Evolutionary conservation across 2,888 invertebrate genomes (phyloP).

Genomic region (Calliphora vomitoria): DNA sequence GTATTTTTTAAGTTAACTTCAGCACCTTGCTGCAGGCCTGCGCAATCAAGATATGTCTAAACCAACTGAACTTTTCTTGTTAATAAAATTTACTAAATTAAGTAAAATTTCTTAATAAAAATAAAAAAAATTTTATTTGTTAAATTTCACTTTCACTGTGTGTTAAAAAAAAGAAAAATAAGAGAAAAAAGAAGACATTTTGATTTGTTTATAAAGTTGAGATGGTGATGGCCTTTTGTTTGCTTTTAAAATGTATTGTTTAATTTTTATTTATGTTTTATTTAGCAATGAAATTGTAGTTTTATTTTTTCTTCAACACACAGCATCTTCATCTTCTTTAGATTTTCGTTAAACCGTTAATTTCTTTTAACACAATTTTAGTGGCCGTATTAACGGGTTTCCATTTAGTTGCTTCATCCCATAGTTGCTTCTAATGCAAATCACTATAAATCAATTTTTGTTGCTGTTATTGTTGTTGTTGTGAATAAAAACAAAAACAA

Average conservation of each 20-base stretch:
- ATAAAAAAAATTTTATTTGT: conserved; percentile 7
- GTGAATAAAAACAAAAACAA: neutral
- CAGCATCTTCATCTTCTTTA: neutral
- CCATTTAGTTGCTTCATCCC: conserved; percentile 32
- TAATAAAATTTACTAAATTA: conserved; percentile 13
- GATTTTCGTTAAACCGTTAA: conserved; percentile 62
- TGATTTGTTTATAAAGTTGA: conserved; percentile 42
- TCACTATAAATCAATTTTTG: conserved; percentile 56
- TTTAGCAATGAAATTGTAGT: conserved; percentile 27
- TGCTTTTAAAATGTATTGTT: neutral
- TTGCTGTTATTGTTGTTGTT: conserved; percentile 25
- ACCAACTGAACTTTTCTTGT: conserved; percentile 62
- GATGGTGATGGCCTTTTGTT: conserved; percentile 28
- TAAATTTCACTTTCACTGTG: conserved; percentile 68
- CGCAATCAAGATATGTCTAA: conserved; percentile 30
- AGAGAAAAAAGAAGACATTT: conserved; percentile 24
- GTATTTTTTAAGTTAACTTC: neutral
- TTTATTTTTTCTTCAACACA: conserved; percentile 12
- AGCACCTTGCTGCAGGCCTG: conserved; percentile 36
- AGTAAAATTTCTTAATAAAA: conserved; percentile 48
- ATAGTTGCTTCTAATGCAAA: conserved; percentile 60
- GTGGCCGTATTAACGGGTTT: conserved; percentile 59
- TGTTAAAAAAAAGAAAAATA: neutral
- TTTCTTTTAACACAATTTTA: conserved; percentile 67
- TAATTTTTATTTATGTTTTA: conserved; percentile 43